Percentiles rank a stretch among this genome's conserved stretches.
Conservation (phyloP, 30 jellyfish, hydroid and myxozoan genomes). For the Hydra vulgaris region DNA sequence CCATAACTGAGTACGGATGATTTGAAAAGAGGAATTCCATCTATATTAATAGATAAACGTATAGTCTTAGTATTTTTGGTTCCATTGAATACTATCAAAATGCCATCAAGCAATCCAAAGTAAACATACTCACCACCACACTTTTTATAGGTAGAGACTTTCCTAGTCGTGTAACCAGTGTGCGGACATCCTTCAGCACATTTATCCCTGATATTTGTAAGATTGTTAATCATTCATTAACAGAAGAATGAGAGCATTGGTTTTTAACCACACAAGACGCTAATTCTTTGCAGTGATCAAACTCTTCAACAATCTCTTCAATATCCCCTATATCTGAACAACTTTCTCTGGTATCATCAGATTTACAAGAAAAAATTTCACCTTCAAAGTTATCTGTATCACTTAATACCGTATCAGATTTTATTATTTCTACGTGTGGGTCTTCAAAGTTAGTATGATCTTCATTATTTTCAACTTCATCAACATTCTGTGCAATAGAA, state of each 20-base stretch:
- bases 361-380: not conserved
- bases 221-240: constrained; percentile 1
- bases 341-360: not conserved
- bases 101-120: constrained; percentile 11
- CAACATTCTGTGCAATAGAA: not conserved
- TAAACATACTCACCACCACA: constrained; percentile 41
- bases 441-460: not conserved
- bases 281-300: not conserved
- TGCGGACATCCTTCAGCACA: constrained; percentile 29
- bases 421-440: not conserved
- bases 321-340: not conserved
- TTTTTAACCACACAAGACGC: not conserved
- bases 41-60: constrained; percentile 9
- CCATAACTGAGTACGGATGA: constrained; percentile 32
- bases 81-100: not conserved
- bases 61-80: not conserved
- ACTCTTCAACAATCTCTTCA: not conserved
- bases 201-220: constrained; percentile 16
- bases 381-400: not conserved
- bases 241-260: not conserved
- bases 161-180: constrained; percentile 12
- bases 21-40: constrained; percentile 23
- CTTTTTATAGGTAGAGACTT: not conserved
- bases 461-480: not conserved
- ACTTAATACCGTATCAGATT: not conserved